Percentiles rank a stretch among this genome's conserved stretches.
Evolutionary conservation across 2,888 invertebrate species (phyloP).

Genomic region (Drosophila prolongata): DNA sequence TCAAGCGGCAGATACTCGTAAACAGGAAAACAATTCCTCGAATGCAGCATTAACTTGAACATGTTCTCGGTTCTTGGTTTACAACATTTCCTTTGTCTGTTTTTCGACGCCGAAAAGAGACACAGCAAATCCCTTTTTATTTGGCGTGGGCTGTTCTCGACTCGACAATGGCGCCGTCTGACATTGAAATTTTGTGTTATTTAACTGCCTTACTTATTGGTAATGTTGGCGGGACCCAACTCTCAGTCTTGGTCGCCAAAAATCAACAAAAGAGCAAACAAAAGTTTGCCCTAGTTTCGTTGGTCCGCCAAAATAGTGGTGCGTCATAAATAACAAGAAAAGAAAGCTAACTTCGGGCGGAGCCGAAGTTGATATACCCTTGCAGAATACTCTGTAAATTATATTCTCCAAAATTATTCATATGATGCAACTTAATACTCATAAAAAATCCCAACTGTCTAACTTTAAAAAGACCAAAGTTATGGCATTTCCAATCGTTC

Average conservation of each 20-base stretch:
- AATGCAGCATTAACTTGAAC: slow-evolving; percentile 41
- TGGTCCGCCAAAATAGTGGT: slow-evolving; percentile 36
- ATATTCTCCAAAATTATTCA: too few species aligned
- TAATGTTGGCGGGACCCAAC: slow-evolving; percentile 32
- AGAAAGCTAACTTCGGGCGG: too few species aligned
- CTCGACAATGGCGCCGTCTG: slow-evolving; percentile 51
- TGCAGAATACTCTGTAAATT: too few species aligned
- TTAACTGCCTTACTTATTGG: slow-evolving; percentile 54
- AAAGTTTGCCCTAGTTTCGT: slow-evolving; percentile 64
- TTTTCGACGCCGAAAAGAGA: slow-evolving; percentile 11
- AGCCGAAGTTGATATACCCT: too few species aligned
- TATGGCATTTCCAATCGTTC: too few species aligned
- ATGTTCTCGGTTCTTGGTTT: slow-evolving; percentile 52
- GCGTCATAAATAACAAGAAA: slow-evolving; percentile 49
- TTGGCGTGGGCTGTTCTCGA: slow-evolving; percentile 40
- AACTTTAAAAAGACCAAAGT: too few species aligned
- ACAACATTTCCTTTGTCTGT: slow-evolving; percentile 44
- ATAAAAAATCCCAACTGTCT: too few species aligned
- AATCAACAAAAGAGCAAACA: slow-evolving; percentile 48
- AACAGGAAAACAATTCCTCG: slow-evolving; percentile 66
- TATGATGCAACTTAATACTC: too few species aligned
- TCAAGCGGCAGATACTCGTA: slow-evolving; percentile 47
- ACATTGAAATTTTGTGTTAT: slow-evolving; percentile 55
- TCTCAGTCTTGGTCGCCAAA: slow-evolving; percentile 26
- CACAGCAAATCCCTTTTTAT: slow-evolving; percentile 25